A percentile compares a stretch with the other conserved stretches of the same genome.
phyloP scores from a whole-genome alignment of 1,140 invertebrate species.

The Stenopsyche tienmushanensis region DNA sequence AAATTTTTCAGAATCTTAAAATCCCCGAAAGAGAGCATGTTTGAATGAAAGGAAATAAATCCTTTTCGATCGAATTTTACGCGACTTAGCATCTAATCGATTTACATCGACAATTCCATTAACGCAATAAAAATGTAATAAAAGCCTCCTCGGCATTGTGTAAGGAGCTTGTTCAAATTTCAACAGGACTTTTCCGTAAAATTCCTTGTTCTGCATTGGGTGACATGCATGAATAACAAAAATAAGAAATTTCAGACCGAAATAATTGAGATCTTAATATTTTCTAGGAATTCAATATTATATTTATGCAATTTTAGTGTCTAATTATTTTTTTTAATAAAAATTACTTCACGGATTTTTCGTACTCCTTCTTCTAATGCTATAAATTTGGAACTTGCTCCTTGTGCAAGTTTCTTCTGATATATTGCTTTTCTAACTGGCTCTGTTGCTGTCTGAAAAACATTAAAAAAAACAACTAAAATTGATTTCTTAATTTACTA shows the following conservation, averaged over 20 bases:
- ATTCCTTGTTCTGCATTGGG: no score
- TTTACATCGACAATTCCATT: no score
- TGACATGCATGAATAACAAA: no score
- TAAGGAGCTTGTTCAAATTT: no score
- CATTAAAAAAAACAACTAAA: neutral
- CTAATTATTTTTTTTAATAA: neutral
- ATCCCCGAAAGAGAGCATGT: no score
- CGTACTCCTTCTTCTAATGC: conserved; percentile 53
- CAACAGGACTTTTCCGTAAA: no score
- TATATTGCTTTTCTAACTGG: conserved; percentile 54
- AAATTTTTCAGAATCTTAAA: conserved; percentile 2
- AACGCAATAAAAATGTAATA: no score
- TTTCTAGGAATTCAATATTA: neutral
- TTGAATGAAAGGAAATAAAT: no score
- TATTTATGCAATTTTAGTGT: neutral
- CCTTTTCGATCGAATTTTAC: neutral
- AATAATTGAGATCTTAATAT: no score
- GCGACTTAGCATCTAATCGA: neutral
- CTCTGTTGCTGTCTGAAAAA: conserved; percentile 53
- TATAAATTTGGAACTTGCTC: conserved; percentile 48
- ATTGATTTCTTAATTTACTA: neutral
- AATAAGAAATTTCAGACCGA: no score
- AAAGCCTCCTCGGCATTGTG: no score
- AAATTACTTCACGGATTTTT: conserved; percentile 44
- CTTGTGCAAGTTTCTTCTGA: conserved; percentile 52